Evolutionary conservation across 92 coral and sea anemone genomes (phyloP), one percentile per base, ranked within the genome.

Genomic region (Zoanthus solanderi): DNA sequence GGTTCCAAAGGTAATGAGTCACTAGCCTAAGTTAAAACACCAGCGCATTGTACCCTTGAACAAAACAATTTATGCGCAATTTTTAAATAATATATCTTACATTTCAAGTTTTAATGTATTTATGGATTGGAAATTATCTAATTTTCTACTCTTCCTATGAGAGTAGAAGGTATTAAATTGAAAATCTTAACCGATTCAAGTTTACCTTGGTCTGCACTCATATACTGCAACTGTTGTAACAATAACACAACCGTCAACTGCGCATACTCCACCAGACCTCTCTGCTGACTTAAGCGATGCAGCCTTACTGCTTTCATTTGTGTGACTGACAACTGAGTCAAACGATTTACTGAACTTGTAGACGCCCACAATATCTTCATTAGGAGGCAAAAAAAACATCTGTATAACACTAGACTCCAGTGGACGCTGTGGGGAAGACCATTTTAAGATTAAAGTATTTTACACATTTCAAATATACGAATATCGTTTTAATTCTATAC

Each of bases 201-300:
- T 14, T 13, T 45, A 94, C 98, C 95, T 95, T 86, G 98, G 98
- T 80, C 96, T 82, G 84, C 98, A 94, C 75, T 92, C 93, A 50
- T 93, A 97, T 3, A 97, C 91, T 15, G 91, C 99, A 71, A 96
- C 90, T 29, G 98, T 86, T 10, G 99, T 97, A 15, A 97, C 95
- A 7, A 97, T 78, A 29, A 95, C 84, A 72, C 95, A 90, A 5
- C 99, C 98, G 76, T 97, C 99, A 7, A 97, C 98, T 29, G 90
- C 88, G 79, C 88, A 84, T 52, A 78, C 67, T 12, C 76, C 85
- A 46, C 75, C 44, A 31, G 75, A 84, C 77, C 71, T 85, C 45
- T 53, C 90, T 74, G 76, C 71, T 90, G 34, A 87, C 77, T 83
- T 87, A 69, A 32, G 56, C 23, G 58, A 46, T 9, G 6, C 71